Evolutionary conservation across 2,888 invertebrate species (phyloP).

Genomic region (Drosophila cyrtoloma): DNA sequence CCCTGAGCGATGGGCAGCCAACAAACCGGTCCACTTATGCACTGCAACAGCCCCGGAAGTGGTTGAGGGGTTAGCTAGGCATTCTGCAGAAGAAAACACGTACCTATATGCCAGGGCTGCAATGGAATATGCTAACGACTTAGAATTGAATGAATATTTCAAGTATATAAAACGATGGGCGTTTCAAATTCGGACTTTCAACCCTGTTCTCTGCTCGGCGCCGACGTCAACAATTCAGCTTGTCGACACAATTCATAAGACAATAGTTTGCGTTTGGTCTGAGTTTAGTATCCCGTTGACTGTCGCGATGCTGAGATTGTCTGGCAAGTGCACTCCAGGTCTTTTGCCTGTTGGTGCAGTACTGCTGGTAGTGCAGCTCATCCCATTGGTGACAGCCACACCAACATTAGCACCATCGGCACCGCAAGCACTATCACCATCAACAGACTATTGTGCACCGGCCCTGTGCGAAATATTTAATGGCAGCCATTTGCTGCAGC

Average conservation of each 20-base stretch:
- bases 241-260: constrained; percentile 55
- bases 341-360: constrained; percentile 41
- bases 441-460: constrained; percentile 71
- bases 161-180: constrained; percentile 6
- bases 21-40: constrained; percentile 36
- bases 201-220: constrained; percentile 10
- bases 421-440: no score
- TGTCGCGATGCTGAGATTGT: constrained; percentile 52
- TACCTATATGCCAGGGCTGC: constrained; percentile 17
- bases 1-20: constrained; percentile 17
- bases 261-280: constrained; percentile 32
- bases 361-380: constrained; percentile 34
- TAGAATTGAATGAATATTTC: constrained; percentile 13
- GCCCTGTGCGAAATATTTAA: constrained; percentile 80
- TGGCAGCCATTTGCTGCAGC: constrained; percentile 76
- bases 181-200: constrained; percentile 3
- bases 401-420: not conserved
- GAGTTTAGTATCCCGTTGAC: constrained; percentile 52
- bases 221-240: constrained; percentile 15
- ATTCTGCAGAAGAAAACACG: constrained; percentile 17
- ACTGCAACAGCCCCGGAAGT: constrained; percentile 36
- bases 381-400: not conserved
- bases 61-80: constrained; percentile 21
- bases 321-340: constrained; percentile 44
- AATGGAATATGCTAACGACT: constrained; percentile 11